phyloP scores from a whole-genome alignment of 2,113 vertebrate species.

The Podiceps cristatus region DNA sequence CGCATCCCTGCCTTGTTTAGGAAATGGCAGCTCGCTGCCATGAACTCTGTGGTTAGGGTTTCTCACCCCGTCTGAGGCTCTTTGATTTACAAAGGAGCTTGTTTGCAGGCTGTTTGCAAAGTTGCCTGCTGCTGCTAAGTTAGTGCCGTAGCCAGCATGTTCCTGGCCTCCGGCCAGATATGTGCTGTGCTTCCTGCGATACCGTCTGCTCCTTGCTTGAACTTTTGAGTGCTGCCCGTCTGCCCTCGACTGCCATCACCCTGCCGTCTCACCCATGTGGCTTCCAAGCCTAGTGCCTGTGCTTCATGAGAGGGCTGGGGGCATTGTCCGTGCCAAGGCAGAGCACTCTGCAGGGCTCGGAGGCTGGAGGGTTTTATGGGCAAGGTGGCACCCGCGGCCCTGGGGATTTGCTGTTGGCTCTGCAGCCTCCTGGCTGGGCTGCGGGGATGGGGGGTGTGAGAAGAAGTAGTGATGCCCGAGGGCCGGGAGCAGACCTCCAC shows the following conservation, averaged over 20 bases:
- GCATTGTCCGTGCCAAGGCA: accelerated
- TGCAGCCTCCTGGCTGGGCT: neutral
- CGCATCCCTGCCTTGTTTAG: neutral
- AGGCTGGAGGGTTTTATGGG: neutral
- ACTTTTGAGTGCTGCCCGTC: neutral
- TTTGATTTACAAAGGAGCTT: neutral
- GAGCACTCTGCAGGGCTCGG: accelerated
- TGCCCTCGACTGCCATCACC: neutral
- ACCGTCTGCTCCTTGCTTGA: neutral
- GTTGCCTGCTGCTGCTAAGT: neutral
- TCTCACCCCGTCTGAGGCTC: neutral
- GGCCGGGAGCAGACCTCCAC: neutral
- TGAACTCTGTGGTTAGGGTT: neutral
- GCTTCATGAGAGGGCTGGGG: neutral
- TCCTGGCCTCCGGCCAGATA: neutral
- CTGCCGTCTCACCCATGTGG: accelerated
- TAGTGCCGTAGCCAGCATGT: neutral
- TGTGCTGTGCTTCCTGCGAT: neutral
- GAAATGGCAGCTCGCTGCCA: neutral
- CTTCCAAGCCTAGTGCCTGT: accelerated
- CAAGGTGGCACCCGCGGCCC: neutral
- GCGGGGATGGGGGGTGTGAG: too few relatives aligned
- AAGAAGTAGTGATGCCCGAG: accelerated
- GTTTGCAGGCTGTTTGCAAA: neutral
- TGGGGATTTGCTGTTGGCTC: neutral